Evolutionary conservation across 2,113 vertebrate species (phyloP).

Genomic region (Cygnus buccinator): DNA sequence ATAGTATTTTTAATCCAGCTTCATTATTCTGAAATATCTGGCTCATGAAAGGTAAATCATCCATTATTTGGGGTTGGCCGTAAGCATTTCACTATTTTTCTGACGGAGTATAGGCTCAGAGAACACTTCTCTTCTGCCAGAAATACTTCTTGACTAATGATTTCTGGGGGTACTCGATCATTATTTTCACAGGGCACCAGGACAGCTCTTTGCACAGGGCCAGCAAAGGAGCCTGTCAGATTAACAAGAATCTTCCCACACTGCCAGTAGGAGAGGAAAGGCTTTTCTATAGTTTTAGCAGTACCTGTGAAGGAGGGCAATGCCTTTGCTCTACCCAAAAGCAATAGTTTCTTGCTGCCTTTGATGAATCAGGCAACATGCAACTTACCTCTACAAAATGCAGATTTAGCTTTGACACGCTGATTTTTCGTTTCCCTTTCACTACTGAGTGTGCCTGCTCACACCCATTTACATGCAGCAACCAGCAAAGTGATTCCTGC

Average conservation of each 20-base stretch:
- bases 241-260: background rate
- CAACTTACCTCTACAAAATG: background rate
- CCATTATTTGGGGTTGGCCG: background rate
- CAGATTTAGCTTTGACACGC: background rate
- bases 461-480: background rate
- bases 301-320: background rate
- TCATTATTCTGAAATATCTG: background rate
- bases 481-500: background rate
- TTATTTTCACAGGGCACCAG: background rate
- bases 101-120: background rate
- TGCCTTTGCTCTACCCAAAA: background rate
- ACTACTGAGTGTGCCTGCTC: background rate
- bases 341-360: background rate
- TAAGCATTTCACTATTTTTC: background rate
- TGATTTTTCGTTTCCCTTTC: background rate
- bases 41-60: background rate
- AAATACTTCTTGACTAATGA: background rate
- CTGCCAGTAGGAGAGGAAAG: background rate
- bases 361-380: background rate
- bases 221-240: background rate
- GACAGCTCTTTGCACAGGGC: background rate
- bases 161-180: background rate
- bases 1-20: background rate
- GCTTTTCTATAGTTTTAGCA: background rate
- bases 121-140: background rate